phyloP scores from a whole-genome alignment of 1,140 invertebrate genomes.

The Globodera rostochiensis region DNA sequence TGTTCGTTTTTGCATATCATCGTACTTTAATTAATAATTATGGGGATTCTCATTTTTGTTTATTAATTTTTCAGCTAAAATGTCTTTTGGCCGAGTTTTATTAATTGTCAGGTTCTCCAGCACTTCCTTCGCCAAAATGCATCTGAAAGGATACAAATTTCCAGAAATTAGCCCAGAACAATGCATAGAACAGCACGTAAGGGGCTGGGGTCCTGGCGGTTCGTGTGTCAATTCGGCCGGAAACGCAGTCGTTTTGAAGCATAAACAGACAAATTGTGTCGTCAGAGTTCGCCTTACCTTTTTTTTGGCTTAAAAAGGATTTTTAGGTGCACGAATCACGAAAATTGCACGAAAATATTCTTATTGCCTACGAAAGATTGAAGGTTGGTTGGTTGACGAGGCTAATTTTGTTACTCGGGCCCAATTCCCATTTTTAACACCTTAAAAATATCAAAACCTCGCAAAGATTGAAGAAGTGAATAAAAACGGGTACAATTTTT shows the following conservation, averaged over 20 bases:
- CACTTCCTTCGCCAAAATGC: slow-evolving; percentile 14
- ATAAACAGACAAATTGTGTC: slow-evolving; percentile 17
- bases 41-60: not conserved
- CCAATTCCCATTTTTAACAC: no score
- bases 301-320: not conserved
- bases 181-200: slow-evolving; percentile 16
- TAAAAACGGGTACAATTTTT: no score
- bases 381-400: not conserved
- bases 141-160: slow-evolving; percentile 25
- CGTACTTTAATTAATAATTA: not conserved
- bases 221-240: slow-evolving; percentile 19
- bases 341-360: slow-evolving; percentile 21
- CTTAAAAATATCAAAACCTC: no score
- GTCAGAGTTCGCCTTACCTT: not conserved
- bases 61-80: not conserved
- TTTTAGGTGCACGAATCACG: slow-evolving; percentile 27
- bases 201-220: slow-evolving; percentile 20
- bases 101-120: not conserved
- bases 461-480: no score
- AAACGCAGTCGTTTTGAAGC: slow-evolving; percentile 25
- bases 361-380: slow-evolving; percentile 20
- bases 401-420: no score
- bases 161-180: slow-evolving; percentile 12
- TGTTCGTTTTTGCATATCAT: not conserved
- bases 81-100: not conserved